Evolutionary conservation across 2,113 vertebrate species (phyloP).

Genomic region (Natator depressus): DNA sequence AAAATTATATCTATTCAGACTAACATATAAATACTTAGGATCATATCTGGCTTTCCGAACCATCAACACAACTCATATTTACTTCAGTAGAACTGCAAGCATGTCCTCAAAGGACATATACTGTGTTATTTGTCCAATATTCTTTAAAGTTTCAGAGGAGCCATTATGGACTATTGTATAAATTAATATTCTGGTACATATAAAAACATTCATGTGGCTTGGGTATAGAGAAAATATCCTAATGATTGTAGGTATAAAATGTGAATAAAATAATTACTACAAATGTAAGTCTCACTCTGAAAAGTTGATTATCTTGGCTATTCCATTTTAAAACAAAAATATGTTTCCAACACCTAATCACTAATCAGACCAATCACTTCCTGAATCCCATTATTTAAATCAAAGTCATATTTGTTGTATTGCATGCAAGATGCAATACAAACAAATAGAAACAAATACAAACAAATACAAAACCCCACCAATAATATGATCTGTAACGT

Average conservation of each 20-base stretch:
- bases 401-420: not conserved
- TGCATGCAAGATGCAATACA: not conserved
- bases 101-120: not conserved
- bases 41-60: not conserved
- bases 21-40: not conserved
- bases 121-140: not conserved
- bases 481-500: not conserved
- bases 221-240: not conserved
- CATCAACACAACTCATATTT: not conserved
- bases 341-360: not conserved
- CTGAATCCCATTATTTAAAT: conserved; percentile 11
- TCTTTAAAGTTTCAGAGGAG: conserved; percentile 1
- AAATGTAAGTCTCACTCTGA: conserved; percentile 21
- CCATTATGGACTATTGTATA: not conserved
- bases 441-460: too few relatives aligned
- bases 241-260: not conserved
- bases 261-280: not conserved
- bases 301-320: not conserved
- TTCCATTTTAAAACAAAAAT: not conserved
- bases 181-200: not conserved
- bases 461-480: too few relatives aligned
- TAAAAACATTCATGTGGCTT: conserved; percentile 1
- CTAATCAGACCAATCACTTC: not conserved
- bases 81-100: not conserved
- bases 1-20: not conserved